Evolutionary conservation across 1,140 invertebrate genomes (phyloP).

Genomic region (Pogonognathellus flavescens): DNA sequence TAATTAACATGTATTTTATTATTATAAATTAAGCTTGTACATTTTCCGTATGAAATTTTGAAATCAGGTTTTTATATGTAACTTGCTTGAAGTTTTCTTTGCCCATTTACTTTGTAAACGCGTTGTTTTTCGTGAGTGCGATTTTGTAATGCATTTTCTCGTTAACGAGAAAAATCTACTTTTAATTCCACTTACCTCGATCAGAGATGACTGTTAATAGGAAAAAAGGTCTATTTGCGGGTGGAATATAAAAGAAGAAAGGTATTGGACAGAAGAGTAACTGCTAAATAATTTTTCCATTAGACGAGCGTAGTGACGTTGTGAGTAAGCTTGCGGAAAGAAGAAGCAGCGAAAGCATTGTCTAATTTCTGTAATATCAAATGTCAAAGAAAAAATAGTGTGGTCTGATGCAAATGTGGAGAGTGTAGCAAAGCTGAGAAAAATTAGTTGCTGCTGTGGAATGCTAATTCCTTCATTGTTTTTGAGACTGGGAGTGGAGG

Average conservation of each 20-base stretch:
- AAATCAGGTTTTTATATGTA: too few relatives aligned
- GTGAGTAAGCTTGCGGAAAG: neutral
- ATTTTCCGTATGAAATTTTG: too few relatives aligned
- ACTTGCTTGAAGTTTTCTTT: neutral
- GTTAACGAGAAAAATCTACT: slow-evolving; percentile 15
- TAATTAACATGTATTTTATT: too few relatives aligned
- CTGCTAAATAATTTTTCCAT: neutral
- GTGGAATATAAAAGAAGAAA: neutral
- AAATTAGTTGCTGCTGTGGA: slow-evolving; percentile 35
- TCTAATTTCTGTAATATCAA: slow-evolving; percentile 42
- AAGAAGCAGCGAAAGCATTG: neutral
- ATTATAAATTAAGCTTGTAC: too few relatives aligned
- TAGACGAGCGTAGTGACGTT: neutral
- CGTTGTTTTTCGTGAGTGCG: neutral
- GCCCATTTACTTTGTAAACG: neutral
- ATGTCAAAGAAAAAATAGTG: slow-evolving; percentile 39
- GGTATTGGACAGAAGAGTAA: too few relatives aligned
- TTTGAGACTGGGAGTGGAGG: neutral
- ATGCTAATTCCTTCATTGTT: slow-evolving; percentile 33
- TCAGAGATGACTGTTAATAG: neutral
- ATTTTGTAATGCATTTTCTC: neutral
- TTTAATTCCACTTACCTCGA: neutral
- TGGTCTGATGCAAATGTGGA: slow-evolving; percentile 35
- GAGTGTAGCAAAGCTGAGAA: slow-evolving; percentile 24
- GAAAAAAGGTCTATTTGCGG: neutral